A percentile compares a stretch with the other conserved stretches of the same genome.
These are phyloP conservation scores for Oplegnathus fasciatus DNA, from an alignment of 2,113 vertebrate genomes.

Conservation along the genomic window DNA sequence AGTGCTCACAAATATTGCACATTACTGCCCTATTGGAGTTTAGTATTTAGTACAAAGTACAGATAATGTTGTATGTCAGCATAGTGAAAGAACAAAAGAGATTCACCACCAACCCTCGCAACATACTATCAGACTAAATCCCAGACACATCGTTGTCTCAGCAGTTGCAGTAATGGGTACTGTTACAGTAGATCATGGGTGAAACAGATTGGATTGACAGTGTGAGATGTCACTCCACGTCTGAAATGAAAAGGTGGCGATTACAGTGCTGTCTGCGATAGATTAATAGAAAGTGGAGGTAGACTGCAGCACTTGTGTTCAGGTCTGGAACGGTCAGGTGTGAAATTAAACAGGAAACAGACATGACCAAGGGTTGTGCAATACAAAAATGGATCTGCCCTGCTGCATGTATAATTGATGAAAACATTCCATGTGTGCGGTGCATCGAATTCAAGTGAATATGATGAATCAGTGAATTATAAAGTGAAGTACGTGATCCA, in stretches of 20 bases:
- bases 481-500: constrained; percentile 18
- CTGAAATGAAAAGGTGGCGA: constrained; percentile 52
- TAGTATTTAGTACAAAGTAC: background rate
- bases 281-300: constrained; percentile 64
- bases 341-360: constrained; percentile 85
- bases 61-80: background rate
- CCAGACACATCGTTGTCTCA: constrained; percentile 29
- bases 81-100: background rate
- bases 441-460: constrained; percentile 42
- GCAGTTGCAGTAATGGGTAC: constrained; percentile 36
- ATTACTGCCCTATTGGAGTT: background rate
- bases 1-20: constrained; percentile 10
- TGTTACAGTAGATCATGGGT: constrained; percentile 50
- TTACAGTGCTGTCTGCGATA: constrained; percentile 36
- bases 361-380: constrained; percentile 55
- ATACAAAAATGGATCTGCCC: constrained; percentile 59
- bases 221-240: constrained; percentile 53
- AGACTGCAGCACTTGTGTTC: constrained; percentile 53
- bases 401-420: constrained; percentile 72
- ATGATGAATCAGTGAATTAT: constrained; percentile 51
- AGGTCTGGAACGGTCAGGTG: constrained; percentile 78
- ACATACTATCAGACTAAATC: constrained; percentile 25
- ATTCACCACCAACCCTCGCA: background rate
- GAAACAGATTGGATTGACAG: constrained; percentile 54
- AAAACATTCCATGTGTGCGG: constrained; percentile 41